A percentile compares a stretch with the other conserved stretches of the same genome.
Evolutionary conservation across 2,113 vertebrate species (phyloP).

Genomic region (Thinocorus orbignyianus): DNA sequence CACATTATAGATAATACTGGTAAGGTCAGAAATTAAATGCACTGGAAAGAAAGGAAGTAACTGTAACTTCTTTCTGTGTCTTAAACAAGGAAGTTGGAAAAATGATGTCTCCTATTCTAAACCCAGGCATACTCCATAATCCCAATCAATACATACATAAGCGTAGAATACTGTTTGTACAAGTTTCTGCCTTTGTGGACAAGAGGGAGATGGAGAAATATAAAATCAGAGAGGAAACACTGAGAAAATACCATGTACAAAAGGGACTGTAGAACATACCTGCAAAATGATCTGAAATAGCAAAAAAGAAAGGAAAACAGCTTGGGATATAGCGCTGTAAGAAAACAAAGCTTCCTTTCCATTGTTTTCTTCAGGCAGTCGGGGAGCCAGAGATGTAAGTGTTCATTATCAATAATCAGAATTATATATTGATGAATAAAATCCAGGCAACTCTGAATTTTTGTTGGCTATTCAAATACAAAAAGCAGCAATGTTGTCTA

Average conservation of each 20-base stretch:
- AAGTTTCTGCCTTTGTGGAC: neutral
- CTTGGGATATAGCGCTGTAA: neutral
- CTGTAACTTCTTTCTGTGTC: neutral
- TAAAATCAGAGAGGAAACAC: neutral
- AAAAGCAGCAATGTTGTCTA: neutral
- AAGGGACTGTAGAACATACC: neutral
- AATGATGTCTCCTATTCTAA: neutral
- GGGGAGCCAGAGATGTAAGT: neutral
- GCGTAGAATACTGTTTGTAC: neutral
- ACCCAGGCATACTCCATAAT: neutral
- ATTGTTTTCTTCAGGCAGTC: neutral
- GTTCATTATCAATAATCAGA: neutral
- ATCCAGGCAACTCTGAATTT: neutral
- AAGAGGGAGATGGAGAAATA: neutral
- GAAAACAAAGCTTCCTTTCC: neutral
- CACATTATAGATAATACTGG: neutral
- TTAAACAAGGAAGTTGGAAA: neutral
- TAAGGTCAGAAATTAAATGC: neutral
- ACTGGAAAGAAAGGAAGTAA: neutral
- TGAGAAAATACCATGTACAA: neutral
- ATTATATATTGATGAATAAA: neutral
- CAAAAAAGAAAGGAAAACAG: neutral
- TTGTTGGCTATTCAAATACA: neutral
- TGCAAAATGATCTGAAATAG: neutral
- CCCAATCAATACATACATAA: neutral